These are phyloP conservation scores for Chaetops frenatus DNA, from an alignment of 2,113 vertebrate genomes.

Conservation along the genomic window DNA sequence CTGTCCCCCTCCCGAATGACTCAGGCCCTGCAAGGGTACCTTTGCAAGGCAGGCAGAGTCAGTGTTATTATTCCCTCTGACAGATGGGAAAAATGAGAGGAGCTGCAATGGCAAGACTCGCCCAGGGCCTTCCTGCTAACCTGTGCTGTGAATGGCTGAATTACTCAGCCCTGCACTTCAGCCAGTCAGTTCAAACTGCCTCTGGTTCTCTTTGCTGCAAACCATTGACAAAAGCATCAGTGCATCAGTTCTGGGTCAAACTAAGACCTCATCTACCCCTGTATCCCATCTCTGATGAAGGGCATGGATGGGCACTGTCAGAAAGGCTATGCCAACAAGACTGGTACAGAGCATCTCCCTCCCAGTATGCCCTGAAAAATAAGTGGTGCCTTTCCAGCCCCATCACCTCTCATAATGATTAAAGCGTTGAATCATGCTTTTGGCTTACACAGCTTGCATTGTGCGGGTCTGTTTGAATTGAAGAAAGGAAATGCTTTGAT, in stretches of 20 bases:
- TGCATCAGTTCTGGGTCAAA: background rate
- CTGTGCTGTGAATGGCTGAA: background rate
- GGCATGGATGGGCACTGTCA: background rate
- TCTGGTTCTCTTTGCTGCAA: background rate
- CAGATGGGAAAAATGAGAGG: background rate
- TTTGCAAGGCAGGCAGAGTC: background rate
- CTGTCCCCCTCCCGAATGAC: background rate
- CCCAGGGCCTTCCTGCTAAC: background rate
- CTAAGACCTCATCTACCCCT: rapidly evolving
- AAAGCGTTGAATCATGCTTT: background rate
- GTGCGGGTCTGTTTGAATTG: background rate
- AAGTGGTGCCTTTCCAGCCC: background rate
- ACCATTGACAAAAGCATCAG: background rate
- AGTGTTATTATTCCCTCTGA: background rate
- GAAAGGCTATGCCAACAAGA: background rate
- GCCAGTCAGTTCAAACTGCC: background rate
- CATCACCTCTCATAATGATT: background rate
- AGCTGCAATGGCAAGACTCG: background rate
- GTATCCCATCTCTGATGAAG: background rate
- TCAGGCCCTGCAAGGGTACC: background rate
- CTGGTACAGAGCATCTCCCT: background rate
- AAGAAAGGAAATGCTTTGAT: constrained; percentile 11
- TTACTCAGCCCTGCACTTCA: background rate
- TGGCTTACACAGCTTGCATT: background rate
- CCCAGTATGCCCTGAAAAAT: background rate